Evolutionary conservation across 2,797 vertebrate genomes (phyloP).

Genomic region (Lagothrix lagotricha): DNA sequence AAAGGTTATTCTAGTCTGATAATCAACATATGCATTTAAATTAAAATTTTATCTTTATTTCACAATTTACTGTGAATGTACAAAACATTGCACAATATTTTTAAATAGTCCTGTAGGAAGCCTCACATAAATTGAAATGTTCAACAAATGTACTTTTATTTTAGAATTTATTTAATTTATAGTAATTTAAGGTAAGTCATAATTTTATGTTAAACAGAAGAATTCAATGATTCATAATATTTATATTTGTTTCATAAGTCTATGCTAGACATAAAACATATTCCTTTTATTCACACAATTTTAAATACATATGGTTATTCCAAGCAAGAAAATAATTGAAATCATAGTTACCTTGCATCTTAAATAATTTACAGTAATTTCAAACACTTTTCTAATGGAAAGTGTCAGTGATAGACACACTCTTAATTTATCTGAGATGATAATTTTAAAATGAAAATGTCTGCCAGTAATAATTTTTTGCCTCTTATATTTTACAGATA

Average conservation of each 20-base stretch:
- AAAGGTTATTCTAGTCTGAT: not conserved
- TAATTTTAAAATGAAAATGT: slow-evolving; percentile 14
- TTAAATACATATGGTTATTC: not conserved
- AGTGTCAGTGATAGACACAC: not conserved
- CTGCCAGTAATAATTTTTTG: not conserved
- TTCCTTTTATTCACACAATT: not conserved
- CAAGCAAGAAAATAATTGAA: not conserved
- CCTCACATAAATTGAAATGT: not conserved
- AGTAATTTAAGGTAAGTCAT: not conserved
- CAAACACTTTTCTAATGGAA: not conserved
- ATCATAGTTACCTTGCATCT: not conserved
- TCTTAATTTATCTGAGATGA: not conserved
- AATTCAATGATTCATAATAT: not conserved
- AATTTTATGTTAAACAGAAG: not conserved
- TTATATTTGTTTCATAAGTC: not conserved
- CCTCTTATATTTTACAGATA: not conserved
- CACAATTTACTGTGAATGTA: not conserved
- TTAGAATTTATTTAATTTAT: not conserved
- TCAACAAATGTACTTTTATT: not conserved
- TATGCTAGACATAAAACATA: not conserved
- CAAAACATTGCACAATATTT: not conserved
- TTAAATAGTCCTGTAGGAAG: not conserved
- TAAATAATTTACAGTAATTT: not conserved
- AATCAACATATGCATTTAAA: not conserved
- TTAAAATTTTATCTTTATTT: not conserved